Evolutionary conservation across 2,888 invertebrate species (phyloP).

Genomic region (Aporophyla nigra): DNA sequence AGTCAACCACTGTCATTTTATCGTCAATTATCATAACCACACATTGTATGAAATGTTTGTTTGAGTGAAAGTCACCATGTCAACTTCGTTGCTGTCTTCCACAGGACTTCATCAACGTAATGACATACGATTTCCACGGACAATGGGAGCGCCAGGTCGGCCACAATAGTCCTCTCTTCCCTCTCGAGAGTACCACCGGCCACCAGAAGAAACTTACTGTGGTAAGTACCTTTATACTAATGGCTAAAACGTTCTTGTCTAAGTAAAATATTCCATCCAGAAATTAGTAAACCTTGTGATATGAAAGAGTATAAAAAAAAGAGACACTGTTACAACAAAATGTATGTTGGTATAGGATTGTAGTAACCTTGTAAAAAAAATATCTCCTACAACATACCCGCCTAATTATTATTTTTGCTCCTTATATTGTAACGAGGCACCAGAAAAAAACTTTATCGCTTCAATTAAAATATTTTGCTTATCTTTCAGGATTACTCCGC

Average conservation of each 20-base stretch:
- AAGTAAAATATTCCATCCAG: background rate
- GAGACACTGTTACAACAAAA: slow-evolving; percentile 4
- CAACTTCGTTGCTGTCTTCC: slow-evolving; percentile 32
- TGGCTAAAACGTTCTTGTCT: background rate
- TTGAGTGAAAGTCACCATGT: background rate
- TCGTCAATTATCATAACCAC: background rate
- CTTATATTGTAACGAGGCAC: background rate
- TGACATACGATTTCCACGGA: slow-evolving; percentile 99
- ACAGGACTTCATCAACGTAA: slow-evolving; percentile 97
- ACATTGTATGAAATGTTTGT: background rate
- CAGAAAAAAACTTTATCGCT: slow-evolving; percentile 7
- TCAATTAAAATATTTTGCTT: slow-evolving; percentile 48
- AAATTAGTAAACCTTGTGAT: background rate
- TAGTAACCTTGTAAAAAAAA: background rate
- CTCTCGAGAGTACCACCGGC: slow-evolving; percentile 96
- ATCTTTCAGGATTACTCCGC: slow-evolving; percentile 95
- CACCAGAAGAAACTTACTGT: slow-evolving; percentile 98
- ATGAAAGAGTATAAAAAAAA: slow-evolving; percentile 8
- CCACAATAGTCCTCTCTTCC: slow-evolving; percentile 97
- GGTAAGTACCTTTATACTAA: slow-evolving; percentile 86
- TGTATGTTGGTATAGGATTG: slow-evolving; percentile 38
- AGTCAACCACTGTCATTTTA: background rate
- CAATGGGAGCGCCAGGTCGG: slow-evolving; percentile 98
- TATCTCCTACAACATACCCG: slow-evolving; percentile 1
- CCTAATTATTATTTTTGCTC: slow-evolving; percentile 30